These are phyloP conservation scores for Rhodinocichla rosea DNA, from an alignment of 2,113 vertebrate species.

Conservation along the genomic window DNA sequence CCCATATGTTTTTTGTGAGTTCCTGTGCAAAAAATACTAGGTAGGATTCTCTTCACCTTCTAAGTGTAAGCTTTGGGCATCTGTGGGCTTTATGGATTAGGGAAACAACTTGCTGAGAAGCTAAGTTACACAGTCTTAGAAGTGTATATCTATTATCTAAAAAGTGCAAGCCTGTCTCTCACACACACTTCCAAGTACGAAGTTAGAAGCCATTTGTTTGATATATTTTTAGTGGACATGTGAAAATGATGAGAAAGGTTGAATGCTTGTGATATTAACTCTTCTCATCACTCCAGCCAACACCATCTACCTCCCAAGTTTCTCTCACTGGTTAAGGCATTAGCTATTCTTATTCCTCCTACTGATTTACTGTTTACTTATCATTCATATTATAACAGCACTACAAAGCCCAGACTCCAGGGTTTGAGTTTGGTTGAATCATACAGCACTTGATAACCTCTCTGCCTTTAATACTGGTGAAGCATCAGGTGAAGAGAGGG, in stretches of 20 bases:
- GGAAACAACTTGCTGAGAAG: not conserved
- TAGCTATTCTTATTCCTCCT: not conserved
- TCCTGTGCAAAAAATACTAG: not conserved
- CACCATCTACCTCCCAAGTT: not conserved
- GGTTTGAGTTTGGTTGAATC: not conserved
- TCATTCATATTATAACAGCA: not conserved
- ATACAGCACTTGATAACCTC: not conserved
- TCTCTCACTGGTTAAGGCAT: not conserved
- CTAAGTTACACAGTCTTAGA: not conserved
- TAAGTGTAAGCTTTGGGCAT: not conserved
- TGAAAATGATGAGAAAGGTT: not conserved
- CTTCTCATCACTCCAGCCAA: not conserved
- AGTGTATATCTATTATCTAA: not conserved
- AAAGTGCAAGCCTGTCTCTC: not conserved
- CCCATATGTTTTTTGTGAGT: not conserved
- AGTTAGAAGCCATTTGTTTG: not conserved
- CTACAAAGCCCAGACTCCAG: not conserved
- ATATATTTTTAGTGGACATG: constrained; percentile 13
- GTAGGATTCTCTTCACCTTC: not conserved
- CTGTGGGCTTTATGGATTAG: not conserved
- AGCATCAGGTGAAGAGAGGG: not conserved
- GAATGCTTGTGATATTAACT: not conserved
- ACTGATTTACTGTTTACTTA: not conserved
- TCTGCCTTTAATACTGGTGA: not conserved
- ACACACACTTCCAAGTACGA: not conserved